Conservation (phyloP, 2,797 vertebrate genomes). For the Malurus leucopterus region DNA sequence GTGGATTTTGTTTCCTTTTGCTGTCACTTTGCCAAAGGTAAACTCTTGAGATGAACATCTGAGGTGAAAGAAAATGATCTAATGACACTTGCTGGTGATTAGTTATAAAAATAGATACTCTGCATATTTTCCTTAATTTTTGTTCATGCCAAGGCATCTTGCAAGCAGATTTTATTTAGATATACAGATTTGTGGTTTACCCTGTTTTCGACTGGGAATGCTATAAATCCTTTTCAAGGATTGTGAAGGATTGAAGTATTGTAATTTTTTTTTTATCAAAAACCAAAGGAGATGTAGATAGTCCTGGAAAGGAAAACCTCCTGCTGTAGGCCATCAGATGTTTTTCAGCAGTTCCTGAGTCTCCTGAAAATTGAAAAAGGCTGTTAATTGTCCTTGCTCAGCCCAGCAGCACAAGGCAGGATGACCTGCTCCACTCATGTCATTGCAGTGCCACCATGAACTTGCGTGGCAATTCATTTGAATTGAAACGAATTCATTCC, state of each 20-base stretch:
- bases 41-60: neutral
- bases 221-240: neutral
- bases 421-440: neutral
- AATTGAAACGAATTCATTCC: no score
- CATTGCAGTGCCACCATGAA: neutral
- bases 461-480: neutral
- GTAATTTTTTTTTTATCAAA: neutral
- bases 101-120: neutral
- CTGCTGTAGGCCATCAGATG: neutral
- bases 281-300: neutral
- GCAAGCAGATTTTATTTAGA: neutral
- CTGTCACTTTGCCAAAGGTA: neutral
- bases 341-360: neutral
- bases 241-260: no score
- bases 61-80: neutral
- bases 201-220: neutral
- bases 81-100: neutral
- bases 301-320: neutral
- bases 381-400: accelerated
- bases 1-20: neutral
- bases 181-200: neutral
- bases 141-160: neutral
- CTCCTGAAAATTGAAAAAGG: neutral
- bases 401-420: accelerated
- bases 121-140: neutral